Evolutionary conservation across 2,888 invertebrate species (phyloP).

Genomic region (Diadegma fenestrale): DNA sequence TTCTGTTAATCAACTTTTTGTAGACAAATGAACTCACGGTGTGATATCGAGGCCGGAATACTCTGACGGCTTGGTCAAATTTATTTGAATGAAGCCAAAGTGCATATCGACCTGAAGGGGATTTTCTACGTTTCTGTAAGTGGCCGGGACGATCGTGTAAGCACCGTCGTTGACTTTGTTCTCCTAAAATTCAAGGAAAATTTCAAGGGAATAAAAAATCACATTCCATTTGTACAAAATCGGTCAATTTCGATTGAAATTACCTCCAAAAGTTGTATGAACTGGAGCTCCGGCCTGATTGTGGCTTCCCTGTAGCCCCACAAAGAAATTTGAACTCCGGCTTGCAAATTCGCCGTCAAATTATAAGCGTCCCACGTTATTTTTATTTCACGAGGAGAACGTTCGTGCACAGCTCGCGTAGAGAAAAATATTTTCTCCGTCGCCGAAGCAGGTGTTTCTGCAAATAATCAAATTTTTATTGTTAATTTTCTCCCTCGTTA

Average conservation of each 20-base stretch:
- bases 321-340: slow-evolving; percentile 92
- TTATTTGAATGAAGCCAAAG: slow-evolving; percentile 95
- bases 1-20: neutral
- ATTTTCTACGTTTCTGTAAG: slow-evolving; percentile 90
- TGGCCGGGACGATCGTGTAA: slow-evolving; percentile 90
- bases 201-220: neutral
- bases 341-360: slow-evolving; percentile 92
- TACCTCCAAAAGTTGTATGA: slow-evolving; percentile 91
- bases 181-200: slow-evolving; percentile 15
- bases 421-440: slow-evolving; percentile 94
- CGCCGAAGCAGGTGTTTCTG: slow-evolving; percentile 95
- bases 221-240: neutral
- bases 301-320: slow-evolving; percentile 96
- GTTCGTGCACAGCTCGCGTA: slow-evolving; percentile 90
- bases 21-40: slow-evolving; percentile 88
- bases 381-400: slow-evolving; percentile 90
- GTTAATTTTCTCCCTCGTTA: slow-evolving; percentile 19
- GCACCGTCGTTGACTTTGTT: slow-evolving; percentile 87
- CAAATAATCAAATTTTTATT: slow-evolving; percentile 48
- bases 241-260: slow-evolving; percentile 77
- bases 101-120: slow-evolving; percentile 90
- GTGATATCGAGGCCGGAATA: slow-evolving; percentile 89
- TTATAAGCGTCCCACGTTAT: slow-evolving; percentile 95
- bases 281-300: slow-evolving; percentile 92
- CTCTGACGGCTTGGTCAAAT: slow-evolving; percentile 91